Percentiles rank a stretch among this genome's conserved stretches.
Evolutionary conservation across 2,888 invertebrate genomes (phyloP).

Genomic region (Halictus quadricinctus): DNA sequence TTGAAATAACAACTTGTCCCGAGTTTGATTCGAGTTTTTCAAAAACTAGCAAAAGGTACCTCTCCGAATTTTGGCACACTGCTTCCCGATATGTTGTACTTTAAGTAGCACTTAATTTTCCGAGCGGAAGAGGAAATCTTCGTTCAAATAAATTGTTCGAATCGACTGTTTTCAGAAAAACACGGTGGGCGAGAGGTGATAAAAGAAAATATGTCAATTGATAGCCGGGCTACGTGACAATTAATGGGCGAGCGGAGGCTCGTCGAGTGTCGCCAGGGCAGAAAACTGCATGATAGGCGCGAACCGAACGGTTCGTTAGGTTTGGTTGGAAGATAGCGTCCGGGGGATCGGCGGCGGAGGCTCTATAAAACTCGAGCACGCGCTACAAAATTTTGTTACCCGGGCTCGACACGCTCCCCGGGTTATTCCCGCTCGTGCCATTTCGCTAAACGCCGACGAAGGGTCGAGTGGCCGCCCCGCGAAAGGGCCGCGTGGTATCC

Average conservation of each 20-base stretch:
- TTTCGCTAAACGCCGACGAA: constrained; percentile 8
- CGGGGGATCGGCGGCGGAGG: not conserved
- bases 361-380: not conserved
- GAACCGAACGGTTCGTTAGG: constrained; percentile 8
- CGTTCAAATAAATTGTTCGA: too few relatives aligned
- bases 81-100: too few relatives aligned
- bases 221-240: not conserved
- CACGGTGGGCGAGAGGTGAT: not conserved
- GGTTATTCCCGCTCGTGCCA: constrained; percentile 1
- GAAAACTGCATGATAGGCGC: not conserved
- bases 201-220: not conserved
- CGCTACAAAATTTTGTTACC: constrained; percentile 17
- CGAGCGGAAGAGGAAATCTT: too few relatives aligned
- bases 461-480: constrained; percentile 4
- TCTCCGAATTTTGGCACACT: too few relatives aligned
- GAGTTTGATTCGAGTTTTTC: too few relatives aligned
- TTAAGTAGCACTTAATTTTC: too few relatives aligned
- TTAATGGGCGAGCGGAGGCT: not conserved
- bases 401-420: not conserved
- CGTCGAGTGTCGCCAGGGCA: not conserved
- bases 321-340: not conserved
- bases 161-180: too few relatives aligned
- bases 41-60: too few relatives aligned
- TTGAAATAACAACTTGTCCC: too few relatives aligned
- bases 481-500: not conserved